Evolutionary conservation across 2,888 invertebrate genomes (phyloP).

Genomic region (Aleiodes alternator): DNA sequence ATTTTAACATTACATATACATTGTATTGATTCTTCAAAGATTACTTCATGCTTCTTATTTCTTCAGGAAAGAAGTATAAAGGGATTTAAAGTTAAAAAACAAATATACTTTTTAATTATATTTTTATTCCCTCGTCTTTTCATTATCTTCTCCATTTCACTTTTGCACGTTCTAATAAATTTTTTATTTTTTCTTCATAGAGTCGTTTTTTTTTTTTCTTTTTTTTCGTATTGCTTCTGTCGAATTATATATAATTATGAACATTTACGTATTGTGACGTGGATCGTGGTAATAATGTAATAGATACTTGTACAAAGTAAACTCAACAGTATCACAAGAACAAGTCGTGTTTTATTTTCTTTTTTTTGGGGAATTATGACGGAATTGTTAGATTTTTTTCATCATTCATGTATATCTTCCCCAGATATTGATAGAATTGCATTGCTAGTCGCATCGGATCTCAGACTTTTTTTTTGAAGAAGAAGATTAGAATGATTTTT

Average conservation of each 20-base stretch:
- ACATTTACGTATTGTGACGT: constrained; percentile 66
- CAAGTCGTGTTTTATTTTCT: constrained; percentile 50
- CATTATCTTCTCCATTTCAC: no score
- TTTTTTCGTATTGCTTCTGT: constrained; percentile 49
- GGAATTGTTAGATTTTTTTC: not conserved
- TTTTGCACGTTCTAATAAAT: constrained; percentile 15
- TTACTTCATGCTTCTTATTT: no score
- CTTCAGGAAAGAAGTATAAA: no score
- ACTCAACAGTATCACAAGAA: constrained; percentile 62
- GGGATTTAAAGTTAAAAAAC: no score
- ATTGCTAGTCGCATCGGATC: no score
- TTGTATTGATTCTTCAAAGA: no score
- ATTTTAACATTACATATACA: no score
- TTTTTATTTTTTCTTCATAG: constrained; percentile 45
- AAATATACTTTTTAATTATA: no score
- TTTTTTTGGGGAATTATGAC: constrained; percentile 24
- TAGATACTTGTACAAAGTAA: constrained; percentile 66
- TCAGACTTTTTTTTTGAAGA: constrained; percentile 33
- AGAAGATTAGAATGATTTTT: no score
- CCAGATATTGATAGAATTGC: no score
- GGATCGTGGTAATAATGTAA: constrained; percentile 64
- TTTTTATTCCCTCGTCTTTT: no score
- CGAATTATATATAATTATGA: constrained; percentile 65
- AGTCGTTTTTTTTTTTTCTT: constrained; percentile 37
- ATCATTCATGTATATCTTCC: constrained; percentile 1